phyloP scores from a whole-genome alignment of 2,113 vertebrate genomes.

The Petrocephalus zakoni region DNA sequence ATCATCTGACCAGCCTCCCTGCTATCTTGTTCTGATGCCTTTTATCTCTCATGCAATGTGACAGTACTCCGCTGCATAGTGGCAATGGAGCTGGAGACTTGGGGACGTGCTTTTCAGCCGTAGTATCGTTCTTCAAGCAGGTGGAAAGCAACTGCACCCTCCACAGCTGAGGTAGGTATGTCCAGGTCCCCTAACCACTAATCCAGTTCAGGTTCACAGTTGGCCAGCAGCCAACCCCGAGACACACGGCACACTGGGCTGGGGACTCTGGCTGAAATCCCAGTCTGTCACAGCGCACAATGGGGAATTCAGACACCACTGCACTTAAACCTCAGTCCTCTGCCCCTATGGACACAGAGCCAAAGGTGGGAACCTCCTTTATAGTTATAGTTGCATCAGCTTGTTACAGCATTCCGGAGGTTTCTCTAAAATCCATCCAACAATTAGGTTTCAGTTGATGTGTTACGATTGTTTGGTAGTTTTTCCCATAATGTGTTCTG shows the following conservation, averaged over 20 bases:
- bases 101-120: not conserved
- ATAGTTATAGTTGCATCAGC: not conserved
- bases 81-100: not conserved
- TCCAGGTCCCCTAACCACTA: not conserved
- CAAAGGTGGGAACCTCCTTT: not conserved
- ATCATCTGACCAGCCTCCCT: conserved; percentile 16
- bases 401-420: not conserved
- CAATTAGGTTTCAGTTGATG: not conserved
- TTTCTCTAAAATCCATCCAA: not conserved
- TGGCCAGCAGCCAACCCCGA: not conserved
- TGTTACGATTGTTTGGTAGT: not conserved
- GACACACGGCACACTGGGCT: not conserved
- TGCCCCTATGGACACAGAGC: not conserved
- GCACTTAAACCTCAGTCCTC: not conserved
- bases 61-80: not conserved
- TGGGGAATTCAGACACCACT: not conserved
- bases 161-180: not conserved
- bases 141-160: not conserved
- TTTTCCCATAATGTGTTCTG: not conserved
- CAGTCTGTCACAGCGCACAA: not conserved
- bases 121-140: not conserved
- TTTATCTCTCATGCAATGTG: not conserved
- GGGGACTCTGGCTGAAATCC: not conserved
- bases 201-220: not conserved
- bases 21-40: not conserved